A percentile compares a stretch with the other conserved stretches of the same genome.
These are phyloP conservation scores for Motacilla alba DNA, from an alignment of 2,113 vertebrate species.

Conservation along the genomic window DNA sequence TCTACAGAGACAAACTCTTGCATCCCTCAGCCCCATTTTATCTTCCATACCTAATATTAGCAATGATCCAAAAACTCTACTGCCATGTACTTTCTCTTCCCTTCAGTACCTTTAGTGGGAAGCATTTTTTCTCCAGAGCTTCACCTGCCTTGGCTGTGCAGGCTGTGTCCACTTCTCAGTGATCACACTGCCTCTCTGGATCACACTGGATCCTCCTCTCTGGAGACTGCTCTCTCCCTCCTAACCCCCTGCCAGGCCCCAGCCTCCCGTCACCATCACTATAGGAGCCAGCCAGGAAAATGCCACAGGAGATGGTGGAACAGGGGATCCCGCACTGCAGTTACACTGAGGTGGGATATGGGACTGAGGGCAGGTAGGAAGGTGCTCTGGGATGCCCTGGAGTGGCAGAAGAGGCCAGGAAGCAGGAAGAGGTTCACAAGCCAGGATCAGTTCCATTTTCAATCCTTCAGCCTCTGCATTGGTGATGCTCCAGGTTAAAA, in stretches of 20 bases:
- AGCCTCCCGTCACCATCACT: rapidly evolving
- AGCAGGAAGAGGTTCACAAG: neutral
- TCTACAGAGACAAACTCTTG: neutral
- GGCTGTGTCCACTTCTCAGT: neutral
- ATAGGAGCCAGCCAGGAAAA: neutral
- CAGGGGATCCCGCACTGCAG: rapidly evolving
- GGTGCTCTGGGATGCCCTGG: neutral
- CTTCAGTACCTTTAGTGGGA: neutral
- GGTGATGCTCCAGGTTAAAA: neutral
- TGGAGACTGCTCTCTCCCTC: neutral
- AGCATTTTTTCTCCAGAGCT: neutral
- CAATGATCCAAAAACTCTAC: neutral
- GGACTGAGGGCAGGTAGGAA: neutral
- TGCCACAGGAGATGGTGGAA: neutral
- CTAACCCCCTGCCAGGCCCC: neutral
- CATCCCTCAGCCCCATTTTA: neutral
- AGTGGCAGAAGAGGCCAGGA: neutral
- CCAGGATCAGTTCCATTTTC: neutral
- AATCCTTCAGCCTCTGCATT: neutral
- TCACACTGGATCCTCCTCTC: neutral
- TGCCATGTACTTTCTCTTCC: neutral
- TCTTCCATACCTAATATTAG: neutral
- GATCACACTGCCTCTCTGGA: neutral
- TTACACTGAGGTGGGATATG: neutral
- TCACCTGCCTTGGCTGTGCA: neutral